Evolutionary conservation across 2,113 vertebrate species (phyloP).

Genomic region (Leiothrix lutea): DNA sequence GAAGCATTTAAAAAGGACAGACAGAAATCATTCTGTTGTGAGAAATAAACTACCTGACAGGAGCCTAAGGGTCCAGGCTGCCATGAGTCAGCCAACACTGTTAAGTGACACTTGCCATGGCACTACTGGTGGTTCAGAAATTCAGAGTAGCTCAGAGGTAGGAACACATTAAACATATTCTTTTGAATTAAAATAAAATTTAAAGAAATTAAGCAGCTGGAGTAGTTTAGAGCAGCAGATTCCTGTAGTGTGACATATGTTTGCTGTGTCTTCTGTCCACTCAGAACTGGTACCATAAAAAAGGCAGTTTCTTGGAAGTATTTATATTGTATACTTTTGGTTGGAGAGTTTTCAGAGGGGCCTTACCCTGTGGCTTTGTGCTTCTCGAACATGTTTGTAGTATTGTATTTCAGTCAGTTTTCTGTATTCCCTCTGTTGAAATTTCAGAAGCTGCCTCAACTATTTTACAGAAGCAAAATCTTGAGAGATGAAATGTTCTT

Average conservation of each 20-base stretch:
- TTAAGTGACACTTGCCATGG: rapidly evolving
- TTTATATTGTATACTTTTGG: neutral
- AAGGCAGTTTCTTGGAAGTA: neutral
- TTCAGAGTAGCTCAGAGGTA: neutral
- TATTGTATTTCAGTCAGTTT: neutral
- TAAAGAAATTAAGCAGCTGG: neutral
- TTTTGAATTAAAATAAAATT: neutral
- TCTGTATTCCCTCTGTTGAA: neutral
- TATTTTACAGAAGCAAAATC: neutral
- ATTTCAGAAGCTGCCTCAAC: neutral
- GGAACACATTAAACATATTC: neutral
- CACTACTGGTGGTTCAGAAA: neutral
- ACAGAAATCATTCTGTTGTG: neutral
- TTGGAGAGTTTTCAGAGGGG: neutral
- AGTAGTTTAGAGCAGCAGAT: neutral
- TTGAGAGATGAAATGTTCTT: neutral
- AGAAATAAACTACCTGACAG: neutral
- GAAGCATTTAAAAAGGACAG: neutral
- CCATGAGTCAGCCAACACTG: neutral
- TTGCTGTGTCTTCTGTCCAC: neutral
- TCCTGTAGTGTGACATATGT: neutral
- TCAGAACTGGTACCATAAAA: neutral
- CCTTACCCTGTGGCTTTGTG: neutral
- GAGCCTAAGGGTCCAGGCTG: neutral
- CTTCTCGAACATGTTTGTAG: neutral